These are phyloP conservation scores for Latrodectus elegans DNA, from an alignment of 2,888 invertebrate species.

Conservation along the genomic window DNA sequence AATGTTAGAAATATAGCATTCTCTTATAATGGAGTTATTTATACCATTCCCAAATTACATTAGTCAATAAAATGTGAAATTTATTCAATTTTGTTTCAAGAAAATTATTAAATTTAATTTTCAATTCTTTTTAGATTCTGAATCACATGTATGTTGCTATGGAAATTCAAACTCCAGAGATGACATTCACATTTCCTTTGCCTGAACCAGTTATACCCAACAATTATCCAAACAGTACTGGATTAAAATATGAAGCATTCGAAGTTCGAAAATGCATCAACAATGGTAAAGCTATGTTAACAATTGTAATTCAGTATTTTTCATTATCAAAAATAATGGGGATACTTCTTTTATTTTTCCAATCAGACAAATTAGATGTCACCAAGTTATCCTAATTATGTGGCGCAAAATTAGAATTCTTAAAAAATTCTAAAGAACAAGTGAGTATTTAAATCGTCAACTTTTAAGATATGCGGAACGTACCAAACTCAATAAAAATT, in stretches of 20 bases:
- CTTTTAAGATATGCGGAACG: too few relatives aligned
- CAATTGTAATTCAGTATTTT: too few relatives aligned
- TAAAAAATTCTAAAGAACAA: too few relatives aligned
- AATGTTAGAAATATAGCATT: not conserved
- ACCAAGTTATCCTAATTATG: too few relatives aligned
- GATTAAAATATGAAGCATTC: slow-evolving; percentile 85
- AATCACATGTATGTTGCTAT: slow-evolving; percentile 49
- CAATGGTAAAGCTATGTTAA: slow-evolving; percentile 76
- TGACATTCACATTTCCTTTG: slow-evolving; percentile 78
- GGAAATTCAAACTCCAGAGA: slow-evolving; percentile 31
- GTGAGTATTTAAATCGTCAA: too few relatives aligned
- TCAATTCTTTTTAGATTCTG: slow-evolving; percentile 24
- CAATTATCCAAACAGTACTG: slow-evolving; percentile 84
- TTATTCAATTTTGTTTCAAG: not conserved
- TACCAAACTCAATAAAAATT: too few relatives aligned
- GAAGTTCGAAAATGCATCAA: slow-evolving; percentile 84
- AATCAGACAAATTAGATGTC: too few relatives aligned
- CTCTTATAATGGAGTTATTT: not conserved
- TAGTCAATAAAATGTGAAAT: not conserved
- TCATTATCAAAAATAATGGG: too few relatives aligned
- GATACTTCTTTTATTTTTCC: too few relatives aligned
- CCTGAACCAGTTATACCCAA: slow-evolving; percentile 79
- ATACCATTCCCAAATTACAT: not conserved
- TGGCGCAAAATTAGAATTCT: too few relatives aligned
- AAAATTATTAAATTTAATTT: not conserved